phyloP scores from a whole-genome alignment of 2,888 invertebrate species.

The Bedellia somnulentella region DNA sequence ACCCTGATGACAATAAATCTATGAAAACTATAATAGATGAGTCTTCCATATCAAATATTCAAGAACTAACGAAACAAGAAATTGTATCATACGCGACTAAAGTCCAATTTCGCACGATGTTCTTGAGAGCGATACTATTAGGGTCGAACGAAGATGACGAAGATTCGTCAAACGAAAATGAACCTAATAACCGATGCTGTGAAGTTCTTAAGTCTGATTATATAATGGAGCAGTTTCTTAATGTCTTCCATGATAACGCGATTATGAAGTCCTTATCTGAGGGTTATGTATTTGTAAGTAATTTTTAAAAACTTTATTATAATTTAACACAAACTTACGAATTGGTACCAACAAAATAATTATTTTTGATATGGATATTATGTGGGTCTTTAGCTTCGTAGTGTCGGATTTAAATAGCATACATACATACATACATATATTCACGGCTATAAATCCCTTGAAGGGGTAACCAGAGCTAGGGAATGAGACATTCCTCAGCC shows the following conservation, averaged over 20 bases:
- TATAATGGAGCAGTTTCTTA: conserved; percentile 15
- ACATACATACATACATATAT: too few species aligned
- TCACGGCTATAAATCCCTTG: too few species aligned
- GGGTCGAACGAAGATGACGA: conserved; percentile 7
- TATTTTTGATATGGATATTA: too few species aligned
- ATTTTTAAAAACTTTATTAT: too few species aligned
- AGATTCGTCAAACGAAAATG: conserved; percentile 1
- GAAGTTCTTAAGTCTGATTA: conserved; percentile 10
- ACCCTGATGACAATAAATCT: conserved; percentile 18
- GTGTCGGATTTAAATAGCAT: too few species aligned
- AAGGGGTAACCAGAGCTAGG: too few species aligned
- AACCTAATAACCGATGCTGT: not conserved
- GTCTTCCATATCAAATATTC: conserved; percentile 4
- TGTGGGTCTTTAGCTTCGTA: too few species aligned
- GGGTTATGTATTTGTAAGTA: conserved; percentile 35
- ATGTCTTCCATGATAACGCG: conserved; percentile 18
- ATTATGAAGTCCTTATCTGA: conserved; percentile 22
- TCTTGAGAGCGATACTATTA: conserved; percentile 17
- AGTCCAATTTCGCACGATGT: conserved; percentile 19
- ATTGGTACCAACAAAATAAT: too few species aligned
- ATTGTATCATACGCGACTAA: conserved; percentile 15
- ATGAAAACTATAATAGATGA: conserved; percentile 14
- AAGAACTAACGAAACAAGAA: conserved; percentile 15
- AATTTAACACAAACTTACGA: too few species aligned
- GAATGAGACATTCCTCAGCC: too few species aligned